Evolutionary conservation across 2,113 vertebrate genomes (phyloP), one percentile per base, ranked within the genome.

Genomic region (Crotophaga sulcirostris): DNA sequence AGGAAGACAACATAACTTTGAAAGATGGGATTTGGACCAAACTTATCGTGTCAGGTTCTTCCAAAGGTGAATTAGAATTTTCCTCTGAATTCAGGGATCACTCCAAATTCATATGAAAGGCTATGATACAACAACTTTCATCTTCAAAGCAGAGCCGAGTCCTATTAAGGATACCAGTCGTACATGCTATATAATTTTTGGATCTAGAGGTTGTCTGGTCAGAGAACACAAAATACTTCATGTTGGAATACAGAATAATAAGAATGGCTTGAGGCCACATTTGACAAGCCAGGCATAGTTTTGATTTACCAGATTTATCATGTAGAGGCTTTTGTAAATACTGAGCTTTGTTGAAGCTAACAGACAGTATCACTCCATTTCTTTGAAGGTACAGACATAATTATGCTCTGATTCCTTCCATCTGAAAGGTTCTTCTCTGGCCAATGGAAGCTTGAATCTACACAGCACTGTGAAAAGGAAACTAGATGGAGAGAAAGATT

Each of bases 381-480:
- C 75, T 91, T 72, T 74, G 78, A 87, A 44, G 45, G 28, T 34
- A 28, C 3, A 52, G 52, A 70, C 38, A 31, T 94, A 93, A 96
- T 85, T 59, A 26, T 55, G 87, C 81, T 89, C 70, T 42, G 17
- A 56, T 91, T 96, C n/a, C 97, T 96, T 98, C 92, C 62, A 63
- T 96, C 94, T 95, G 66, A 83, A 97, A 99, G 99, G 98, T 84
- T 97, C 98, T 31, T 92, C 98, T 78, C 96, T 99, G 86, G 97
- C 98, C 93, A 99, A 99, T 25, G 99, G 99, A 81, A 98, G 97
- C 89, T 89, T 99, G 87, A 98, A 98, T 89, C 97, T 99, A 51
- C 98, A 98, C 96, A 99, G 98, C 97, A 98, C 99, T 10, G 98
- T 98, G 93, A 99, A 99, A 97, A 97, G 99, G 97, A 99, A 99